A percentile compares a stretch with the other conserved stretches of the same genome.
phyloP scores from a whole-genome alignment of 1,140 invertebrate genomes.

The Drosophila grimshawi region DNA sequence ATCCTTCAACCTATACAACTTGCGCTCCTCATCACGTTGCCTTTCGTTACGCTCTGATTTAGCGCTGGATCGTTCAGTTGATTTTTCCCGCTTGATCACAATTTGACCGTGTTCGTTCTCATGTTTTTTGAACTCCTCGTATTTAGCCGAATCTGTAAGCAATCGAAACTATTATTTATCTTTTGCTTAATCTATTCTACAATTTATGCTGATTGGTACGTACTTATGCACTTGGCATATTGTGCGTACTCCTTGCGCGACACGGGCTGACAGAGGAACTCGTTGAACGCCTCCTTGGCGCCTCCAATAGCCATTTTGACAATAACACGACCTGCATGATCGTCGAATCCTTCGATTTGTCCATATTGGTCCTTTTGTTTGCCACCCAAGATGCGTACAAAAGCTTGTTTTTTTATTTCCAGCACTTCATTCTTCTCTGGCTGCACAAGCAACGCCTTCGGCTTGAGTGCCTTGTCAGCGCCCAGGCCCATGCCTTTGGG shows the following conservation, averaged over 20 bases:
- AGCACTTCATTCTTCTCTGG: slow-evolving; percentile 87
- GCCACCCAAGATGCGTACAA: slow-evolving; percentile 90
- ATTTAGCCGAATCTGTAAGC: slow-evolving; percentile 88
- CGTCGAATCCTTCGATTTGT: slow-evolving; percentile 93
- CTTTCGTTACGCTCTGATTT: slow-evolving; percentile 28
- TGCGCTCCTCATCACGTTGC: slow-evolving; percentile 35
- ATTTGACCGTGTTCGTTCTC: slow-evolving; percentile 84
- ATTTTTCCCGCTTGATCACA: slow-evolving; percentile 58
- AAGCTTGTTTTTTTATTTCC: slow-evolving; percentile 88
- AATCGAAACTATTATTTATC: slow-evolving; percentile 6
- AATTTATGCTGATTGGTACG: slow-evolving; percentile 76
- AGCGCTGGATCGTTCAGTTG: slow-evolving; percentile 6
- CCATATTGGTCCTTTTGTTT: slow-evolving; percentile 92
- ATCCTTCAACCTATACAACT: slow-evolving; percentile 25
- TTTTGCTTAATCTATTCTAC: not conserved
- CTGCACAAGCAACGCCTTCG: slow-evolving; percentile 78
- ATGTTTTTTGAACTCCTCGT: slow-evolving; percentile 88
- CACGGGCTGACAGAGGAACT: slow-evolving; percentile 91
- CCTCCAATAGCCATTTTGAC: slow-evolving; percentile 91
- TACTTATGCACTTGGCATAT: slow-evolving; percentile 92
- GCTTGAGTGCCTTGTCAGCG: slow-evolving; percentile 89
- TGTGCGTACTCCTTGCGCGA: slow-evolving; percentile 91
- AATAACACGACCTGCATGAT: slow-evolving; percentile 92
- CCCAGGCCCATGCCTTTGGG: slow-evolving; percentile 97
- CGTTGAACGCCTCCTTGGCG: slow-evolving; percentile 89